These are phyloP conservation scores for Ovibos moschatus DNA, from an alignment of 2,113 vertebrate species.

Conservation along the genomic window DNA sequence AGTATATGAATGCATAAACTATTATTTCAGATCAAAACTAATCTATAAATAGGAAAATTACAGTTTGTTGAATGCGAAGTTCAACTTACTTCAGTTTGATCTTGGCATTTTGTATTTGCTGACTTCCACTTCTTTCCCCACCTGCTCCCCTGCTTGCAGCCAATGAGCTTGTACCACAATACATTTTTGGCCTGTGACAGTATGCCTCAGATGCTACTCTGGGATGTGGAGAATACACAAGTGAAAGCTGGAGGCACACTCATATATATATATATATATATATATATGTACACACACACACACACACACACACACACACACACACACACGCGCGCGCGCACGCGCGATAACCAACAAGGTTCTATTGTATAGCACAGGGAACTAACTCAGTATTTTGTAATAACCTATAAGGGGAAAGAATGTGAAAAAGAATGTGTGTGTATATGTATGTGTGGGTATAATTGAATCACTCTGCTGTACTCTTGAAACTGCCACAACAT, in stretches of 20 bases:
- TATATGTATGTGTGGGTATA: background rate
- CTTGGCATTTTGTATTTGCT: background rate
- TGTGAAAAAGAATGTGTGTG: background rate
- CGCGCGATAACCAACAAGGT: background rate
- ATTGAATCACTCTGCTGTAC: background rate
- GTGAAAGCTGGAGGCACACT: background rate
- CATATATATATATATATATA: rapidly evolving
- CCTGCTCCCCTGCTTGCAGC: background rate
- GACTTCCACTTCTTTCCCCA: background rate
- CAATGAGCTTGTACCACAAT: background rate
- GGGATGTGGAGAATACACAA: background rate
- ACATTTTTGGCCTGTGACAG: background rate
- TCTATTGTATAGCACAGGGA: background rate
- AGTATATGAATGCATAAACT: background rate
- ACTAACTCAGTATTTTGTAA: background rate
- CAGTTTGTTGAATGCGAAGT: background rate
- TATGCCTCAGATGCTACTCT: background rate
- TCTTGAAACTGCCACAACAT: background rate
- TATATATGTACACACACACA: background rate
- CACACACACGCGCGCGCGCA: no score
- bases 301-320: background rate
- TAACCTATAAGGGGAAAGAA: background rate
- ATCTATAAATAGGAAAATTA: background rate
- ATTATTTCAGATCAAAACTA: background rate
- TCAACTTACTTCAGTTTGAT: background rate